These are phyloP conservation scores for Hydrochoerus hydrochaeris DNA, from an alignment of 2,113 vertebrate genomes.

Conservation along the genomic window DNA sequence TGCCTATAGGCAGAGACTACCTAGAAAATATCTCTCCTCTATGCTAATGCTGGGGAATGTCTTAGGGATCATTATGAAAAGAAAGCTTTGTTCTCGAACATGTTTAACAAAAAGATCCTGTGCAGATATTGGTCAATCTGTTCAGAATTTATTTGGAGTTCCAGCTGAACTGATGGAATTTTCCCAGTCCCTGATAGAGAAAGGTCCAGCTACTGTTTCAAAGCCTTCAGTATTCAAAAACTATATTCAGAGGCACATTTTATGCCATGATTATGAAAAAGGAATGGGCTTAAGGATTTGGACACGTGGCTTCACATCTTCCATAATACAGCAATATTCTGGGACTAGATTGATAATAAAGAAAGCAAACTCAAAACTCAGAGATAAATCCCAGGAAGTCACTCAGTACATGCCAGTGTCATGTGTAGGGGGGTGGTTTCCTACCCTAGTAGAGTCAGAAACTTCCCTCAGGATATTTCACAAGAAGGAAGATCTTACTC, in stretches of 20 bases:
- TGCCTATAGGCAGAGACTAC: slow-evolving; percentile 56
- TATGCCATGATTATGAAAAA: slow-evolving; percentile 24
- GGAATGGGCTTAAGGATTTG: slow-evolving; percentile 65
- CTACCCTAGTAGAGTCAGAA: slow-evolving; percentile 45
- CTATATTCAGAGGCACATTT: slow-evolving; percentile 72
- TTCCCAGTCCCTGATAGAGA: slow-evolving; percentile 59
- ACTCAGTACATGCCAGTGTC: slow-evolving; percentile 25
- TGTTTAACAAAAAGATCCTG: slow-evolving; percentile 8
- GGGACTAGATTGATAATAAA: slow-evolving; percentile 54
- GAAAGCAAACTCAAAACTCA: slow-evolving; percentile 54
- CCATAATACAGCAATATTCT: slow-evolving; percentile 74
- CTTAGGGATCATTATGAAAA: slow-evolving; percentile 66
- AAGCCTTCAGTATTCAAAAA: slow-evolving; percentile 59
- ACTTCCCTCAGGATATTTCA: slow-evolving; percentile 51
- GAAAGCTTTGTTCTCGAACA: slow-evolving; percentile 43
- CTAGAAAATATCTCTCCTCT: slow-evolving; percentile 74
- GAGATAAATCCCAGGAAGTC: slow-evolving; percentile 6
- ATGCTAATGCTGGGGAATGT: slow-evolving; percentile 70
- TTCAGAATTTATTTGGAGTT: slow-evolving; percentile 74
- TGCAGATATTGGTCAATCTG: slow-evolving; percentile 5
- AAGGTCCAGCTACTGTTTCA: slow-evolving; percentile 25
- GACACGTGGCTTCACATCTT: slow-evolving; percentile 71
- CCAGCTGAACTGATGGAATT: slow-evolving; percentile 70
- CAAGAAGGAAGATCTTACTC: slow-evolving; percentile 4
- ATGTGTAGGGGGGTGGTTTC: background rate